A percentile compares a stretch with the other conserved stretches of the same genome.
Evolutionary conservation across 2,888 invertebrate species (phyloP).

Genomic region (Caenorhabditis zanzibari): DNA sequence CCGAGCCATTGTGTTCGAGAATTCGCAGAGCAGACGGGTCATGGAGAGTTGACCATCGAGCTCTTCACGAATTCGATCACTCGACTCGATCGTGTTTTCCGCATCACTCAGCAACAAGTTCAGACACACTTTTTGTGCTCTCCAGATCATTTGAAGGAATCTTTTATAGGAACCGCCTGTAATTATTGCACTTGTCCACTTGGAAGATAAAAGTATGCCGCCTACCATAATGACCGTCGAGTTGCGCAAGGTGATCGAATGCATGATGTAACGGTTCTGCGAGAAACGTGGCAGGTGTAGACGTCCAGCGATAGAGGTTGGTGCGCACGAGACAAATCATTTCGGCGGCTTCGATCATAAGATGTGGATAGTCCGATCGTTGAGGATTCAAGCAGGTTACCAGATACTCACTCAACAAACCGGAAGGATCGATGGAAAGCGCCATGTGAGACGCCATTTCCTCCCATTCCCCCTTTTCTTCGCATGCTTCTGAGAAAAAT

Average conservation of each 20-base stretch:
- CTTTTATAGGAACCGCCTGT: slow-evolving; percentile 52
- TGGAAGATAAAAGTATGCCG: neutral
- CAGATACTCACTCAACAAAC: slow-evolving; percentile 55
- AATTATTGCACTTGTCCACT: neutral
- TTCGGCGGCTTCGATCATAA: slow-evolving; percentile 47
- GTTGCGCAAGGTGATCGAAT: slow-evolving; percentile 58
- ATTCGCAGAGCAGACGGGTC: slow-evolving; percentile 41
- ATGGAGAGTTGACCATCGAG: slow-evolving; percentile 56
- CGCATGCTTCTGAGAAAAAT: slow-evolving; percentile 43
- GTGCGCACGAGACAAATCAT: slow-evolving; percentile 59
- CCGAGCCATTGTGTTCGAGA: slow-evolving; percentile 22
- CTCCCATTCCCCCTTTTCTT: slow-evolving; percentile 27
- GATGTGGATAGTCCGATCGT: slow-evolving; percentile 5
- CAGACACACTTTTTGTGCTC: slow-evolving; percentile 29
- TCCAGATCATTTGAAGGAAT: slow-evolving; percentile 57
- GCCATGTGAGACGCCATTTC: slow-evolving; percentile 40
- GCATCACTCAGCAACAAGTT: slow-evolving; percentile 19
- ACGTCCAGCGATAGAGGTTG: slow-evolving; percentile 56
- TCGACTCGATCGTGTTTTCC: slow-evolving; percentile 4
- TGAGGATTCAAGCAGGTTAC: slow-evolving; percentile 31
- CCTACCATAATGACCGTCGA: slow-evolving; percentile 54
- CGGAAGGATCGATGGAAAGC: slow-evolving; percentile 48
- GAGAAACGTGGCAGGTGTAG: slow-evolving; percentile 49
- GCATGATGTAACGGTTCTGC: slow-evolving; percentile 61
- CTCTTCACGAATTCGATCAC: slow-evolving; percentile 27